These are phyloP conservation scores for Phaonia tiefii DNA, from an alignment of 2,888 invertebrate species.

Conservation along the genomic window DNA sequence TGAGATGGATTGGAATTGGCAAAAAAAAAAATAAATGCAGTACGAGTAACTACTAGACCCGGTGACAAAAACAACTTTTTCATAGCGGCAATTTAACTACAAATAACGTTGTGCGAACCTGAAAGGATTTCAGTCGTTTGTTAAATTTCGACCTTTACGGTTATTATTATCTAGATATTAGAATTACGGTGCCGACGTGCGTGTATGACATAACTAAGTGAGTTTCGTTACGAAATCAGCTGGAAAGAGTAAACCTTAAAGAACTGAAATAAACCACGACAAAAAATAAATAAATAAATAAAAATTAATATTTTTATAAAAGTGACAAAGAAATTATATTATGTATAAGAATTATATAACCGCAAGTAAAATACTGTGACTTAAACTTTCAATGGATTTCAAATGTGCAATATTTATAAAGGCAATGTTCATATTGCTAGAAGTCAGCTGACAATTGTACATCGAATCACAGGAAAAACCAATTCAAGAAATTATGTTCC, in stretches of 20 bases:
- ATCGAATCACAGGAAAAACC: too few species aligned
- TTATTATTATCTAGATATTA: too few species aligned
- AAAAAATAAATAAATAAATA: neutral
- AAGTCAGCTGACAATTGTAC: too few species aligned
- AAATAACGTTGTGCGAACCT: conserved; percentile 11
- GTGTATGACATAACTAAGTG: conserved; percentile 20
- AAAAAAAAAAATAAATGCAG: conserved; percentile 33
- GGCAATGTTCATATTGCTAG: too few species aligned
- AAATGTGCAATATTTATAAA: too few species aligned
- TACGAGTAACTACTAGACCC: neutral
- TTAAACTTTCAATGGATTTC: too few species aligned
- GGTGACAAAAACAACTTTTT: conserved; percentile 25
- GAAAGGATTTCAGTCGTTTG: conserved; percentile 35
- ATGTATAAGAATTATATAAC: too few species aligned
- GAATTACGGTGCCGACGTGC: neutral
- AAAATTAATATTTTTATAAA: too few species aligned
- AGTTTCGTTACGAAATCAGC: too few species aligned
- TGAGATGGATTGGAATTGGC: neutral
- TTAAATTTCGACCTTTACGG: conserved; percentile 16
- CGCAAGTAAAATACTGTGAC: too few species aligned
- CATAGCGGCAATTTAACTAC: neutral
- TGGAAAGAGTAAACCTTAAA: neutral
- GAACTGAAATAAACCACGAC: neutral
- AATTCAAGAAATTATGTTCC: too few species aligned
- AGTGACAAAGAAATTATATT: too few species aligned